Evolutionary conservation across 2,113 vertebrate species (phyloP).

Genomic region (Brienomyrus longianalis): DNA sequence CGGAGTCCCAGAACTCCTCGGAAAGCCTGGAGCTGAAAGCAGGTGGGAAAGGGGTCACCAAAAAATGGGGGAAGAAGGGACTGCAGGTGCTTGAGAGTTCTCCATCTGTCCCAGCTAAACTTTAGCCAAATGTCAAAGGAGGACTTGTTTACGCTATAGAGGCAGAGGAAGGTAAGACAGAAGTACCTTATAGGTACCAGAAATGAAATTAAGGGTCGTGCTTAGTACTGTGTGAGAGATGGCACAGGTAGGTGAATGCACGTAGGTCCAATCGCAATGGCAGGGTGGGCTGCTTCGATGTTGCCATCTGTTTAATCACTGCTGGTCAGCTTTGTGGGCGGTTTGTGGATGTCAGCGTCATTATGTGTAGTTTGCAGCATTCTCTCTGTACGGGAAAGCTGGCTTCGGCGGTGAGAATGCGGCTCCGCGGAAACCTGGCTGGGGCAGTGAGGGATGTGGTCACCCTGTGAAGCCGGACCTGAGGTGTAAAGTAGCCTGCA

Average conservation of each 20-base stretch:
- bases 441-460: background rate
- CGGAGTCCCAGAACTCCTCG: slow-evolving; percentile 36
- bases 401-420: background rate
- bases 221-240: background rate
- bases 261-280: background rate
- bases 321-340: background rate
- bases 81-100: background rate
- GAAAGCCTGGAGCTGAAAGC: slow-evolving; percentile 42
- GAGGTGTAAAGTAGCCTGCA: background rate
- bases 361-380: background rate
- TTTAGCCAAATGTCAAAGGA: background rate
- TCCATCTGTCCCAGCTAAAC: background rate
- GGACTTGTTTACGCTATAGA: background rate
- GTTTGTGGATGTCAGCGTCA: background rate
- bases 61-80: background rate
- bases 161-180: background rate
- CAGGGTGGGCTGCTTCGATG: background rate
- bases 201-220: background rate
- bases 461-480: background rate
- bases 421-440: background rate
- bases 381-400: background rate
- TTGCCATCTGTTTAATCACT: background rate
- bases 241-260: background rate
- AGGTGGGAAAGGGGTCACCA: slow-evolving; percentile 35
- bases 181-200: background rate